phyloP scores from a whole-genome alignment of 2,797 vertebrate species.

The Cryptoprocta ferox region DNA sequence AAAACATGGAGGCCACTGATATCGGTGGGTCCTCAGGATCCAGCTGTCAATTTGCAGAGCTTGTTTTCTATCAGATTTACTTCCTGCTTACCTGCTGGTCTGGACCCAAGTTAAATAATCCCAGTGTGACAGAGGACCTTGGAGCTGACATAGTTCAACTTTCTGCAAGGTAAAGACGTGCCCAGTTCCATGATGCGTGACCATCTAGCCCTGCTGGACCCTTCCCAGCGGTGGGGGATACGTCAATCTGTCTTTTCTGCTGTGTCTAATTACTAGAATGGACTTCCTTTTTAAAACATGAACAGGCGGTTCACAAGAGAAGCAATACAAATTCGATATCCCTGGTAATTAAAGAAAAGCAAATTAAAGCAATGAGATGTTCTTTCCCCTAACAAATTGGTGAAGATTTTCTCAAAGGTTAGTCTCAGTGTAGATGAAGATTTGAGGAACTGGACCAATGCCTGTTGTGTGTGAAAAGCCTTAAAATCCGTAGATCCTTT shows the following conservation, averaged over 20 bases:
- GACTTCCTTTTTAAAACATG: slow-evolving; percentile 23
- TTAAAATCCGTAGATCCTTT: background rate
- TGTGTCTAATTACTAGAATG: background rate
- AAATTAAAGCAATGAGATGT: slow-evolving; percentile 16
- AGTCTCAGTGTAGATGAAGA: background rate
- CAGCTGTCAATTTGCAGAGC: background rate
- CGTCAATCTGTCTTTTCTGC: background rate
- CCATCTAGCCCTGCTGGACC: background rate
- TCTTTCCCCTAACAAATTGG: background rate
- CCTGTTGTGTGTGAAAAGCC: background rate
- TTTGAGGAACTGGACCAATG: background rate
- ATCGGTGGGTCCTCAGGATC: background rate
- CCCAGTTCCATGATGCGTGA: background rate
- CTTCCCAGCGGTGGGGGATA: background rate
- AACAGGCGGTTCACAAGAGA: slow-evolving; percentile 21
- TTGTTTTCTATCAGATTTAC: background rate
- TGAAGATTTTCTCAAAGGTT: background rate
- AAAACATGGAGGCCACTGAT: background rate
- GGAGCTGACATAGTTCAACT: background rate
- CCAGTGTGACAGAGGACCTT: background rate
- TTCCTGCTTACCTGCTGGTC: background rate
- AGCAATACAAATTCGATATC: background rate
- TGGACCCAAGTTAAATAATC: background rate
- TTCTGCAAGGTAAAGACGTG: background rate
- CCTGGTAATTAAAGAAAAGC: slow-evolving; percentile 24